These are phyloP conservation scores for Olivierus martensii DNA, from an alignment of 1,140 invertebrate species.

Conservation along the genomic window DNA sequence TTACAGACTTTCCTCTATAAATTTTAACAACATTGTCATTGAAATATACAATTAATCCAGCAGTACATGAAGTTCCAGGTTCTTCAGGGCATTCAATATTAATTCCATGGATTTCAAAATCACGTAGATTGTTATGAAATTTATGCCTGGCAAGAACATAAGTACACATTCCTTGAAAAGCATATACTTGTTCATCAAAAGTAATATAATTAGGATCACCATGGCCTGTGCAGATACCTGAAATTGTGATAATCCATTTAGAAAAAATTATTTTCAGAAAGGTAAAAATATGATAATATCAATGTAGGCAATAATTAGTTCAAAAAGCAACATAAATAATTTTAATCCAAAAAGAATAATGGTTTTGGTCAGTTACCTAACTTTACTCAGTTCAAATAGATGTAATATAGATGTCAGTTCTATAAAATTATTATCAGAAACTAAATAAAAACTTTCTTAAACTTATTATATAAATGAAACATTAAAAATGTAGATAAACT, in stretches of 20 bases:
- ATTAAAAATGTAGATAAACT: too few relatives aligned
- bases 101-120: constrained; percentile 40
- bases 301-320: too few relatives aligned
- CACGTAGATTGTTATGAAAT: constrained; percentile 37
- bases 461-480: too few relatives aligned
- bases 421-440: too few relatives aligned
- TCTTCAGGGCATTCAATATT: constrained; percentile 44
- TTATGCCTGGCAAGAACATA: constrained; percentile 55
- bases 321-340: too few relatives aligned
- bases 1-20: constrained; percentile 16
- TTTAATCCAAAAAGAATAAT: too few relatives aligned
- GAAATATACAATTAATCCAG: constrained; percentile 46
- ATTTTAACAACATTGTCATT: constrained; percentile 42
- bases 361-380: too few relatives aligned
- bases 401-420: too few relatives aligned
- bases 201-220: constrained; percentile 53
- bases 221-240: constrained; percentile 48
- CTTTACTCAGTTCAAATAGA: too few relatives aligned
- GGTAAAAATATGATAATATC: too few relatives aligned
- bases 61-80: constrained; percentile 40
- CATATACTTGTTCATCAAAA: constrained; percentile 55
- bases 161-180: constrained; percentile 60
- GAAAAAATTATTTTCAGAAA: too few relatives aligned
- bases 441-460: not conserved
- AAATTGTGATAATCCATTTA: too few relatives aligned